phyloP scores from a whole-genome alignment of 2,113 vertebrate genomes.

The Otocyon megalotis region DNA sequence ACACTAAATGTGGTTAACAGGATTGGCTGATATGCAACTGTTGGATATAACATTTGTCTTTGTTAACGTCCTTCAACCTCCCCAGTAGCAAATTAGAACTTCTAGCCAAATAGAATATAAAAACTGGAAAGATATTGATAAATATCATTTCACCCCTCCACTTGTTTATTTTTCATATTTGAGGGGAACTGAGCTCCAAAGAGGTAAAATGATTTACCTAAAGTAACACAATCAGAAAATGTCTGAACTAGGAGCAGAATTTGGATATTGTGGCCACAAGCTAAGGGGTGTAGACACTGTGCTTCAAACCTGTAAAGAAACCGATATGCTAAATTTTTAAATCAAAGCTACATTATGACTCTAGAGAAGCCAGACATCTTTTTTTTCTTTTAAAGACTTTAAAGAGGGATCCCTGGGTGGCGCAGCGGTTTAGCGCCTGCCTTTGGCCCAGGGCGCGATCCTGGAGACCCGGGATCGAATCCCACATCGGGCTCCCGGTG shows the following conservation, averaged over 20 bases:
- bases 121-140: background rate
- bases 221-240: background rate
- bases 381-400: too few species aligned
- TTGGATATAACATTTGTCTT: background rate
- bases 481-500: too few species aligned
- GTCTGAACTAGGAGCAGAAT: background rate
- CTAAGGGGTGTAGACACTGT: background rate
- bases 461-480: too few species aligned
- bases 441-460: too few species aligned
- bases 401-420: too few species aligned
- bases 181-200: constrained; percentile 1
- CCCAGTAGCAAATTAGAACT: background rate
- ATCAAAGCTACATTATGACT: constrained; percentile 5
- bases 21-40: background rate
- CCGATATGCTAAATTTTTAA: background rate
- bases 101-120: background rate
- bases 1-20: background rate
- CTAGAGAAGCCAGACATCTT: background rate
- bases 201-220: background rate
- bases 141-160: background rate
- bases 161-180: background rate
- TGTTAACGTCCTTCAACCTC: background rate
- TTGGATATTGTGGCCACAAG: background rate
- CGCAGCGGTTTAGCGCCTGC: too few species aligned
- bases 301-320: constrained; percentile 29